These are phyloP conservation scores for Byasa hedistus DNA, from an alignment of 2,888 invertebrate species.

Conservation along the genomic window DNA sequence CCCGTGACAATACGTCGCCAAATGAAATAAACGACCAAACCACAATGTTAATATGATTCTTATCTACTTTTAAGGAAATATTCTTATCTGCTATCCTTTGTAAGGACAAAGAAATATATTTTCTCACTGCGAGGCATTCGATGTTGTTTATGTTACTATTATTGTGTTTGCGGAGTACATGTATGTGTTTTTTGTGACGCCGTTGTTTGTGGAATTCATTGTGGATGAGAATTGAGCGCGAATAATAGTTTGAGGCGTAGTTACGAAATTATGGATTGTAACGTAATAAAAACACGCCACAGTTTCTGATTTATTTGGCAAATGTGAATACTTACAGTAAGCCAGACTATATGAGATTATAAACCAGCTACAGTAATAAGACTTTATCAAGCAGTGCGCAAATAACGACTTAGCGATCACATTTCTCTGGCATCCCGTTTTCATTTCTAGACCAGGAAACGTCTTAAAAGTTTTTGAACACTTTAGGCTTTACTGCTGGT, in stretches of 20 bases:
- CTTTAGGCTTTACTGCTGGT: too few species aligned
- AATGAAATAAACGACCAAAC: conserved; percentile 40
- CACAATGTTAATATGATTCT: conserved; percentile 43
- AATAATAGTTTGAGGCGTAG: background rate
- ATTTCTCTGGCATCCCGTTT: too few species aligned
- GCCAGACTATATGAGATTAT: too few species aligned
- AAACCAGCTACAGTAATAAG: too few species aligned
- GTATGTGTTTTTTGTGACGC: conserved; percentile 37
- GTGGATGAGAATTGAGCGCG: conserved; percentile 13
- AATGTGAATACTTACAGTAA: too few species aligned
- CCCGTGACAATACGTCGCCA: conserved; percentile 36
- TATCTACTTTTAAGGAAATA: conserved; percentile 37
- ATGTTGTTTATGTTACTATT: conserved; percentile 47
- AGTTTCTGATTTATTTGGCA: background rate
- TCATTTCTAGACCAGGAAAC: too few species aligned
- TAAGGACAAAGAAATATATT: conserved; percentile 42
- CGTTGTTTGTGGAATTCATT: conserved; percentile 18
- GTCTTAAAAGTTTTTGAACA: too few species aligned
- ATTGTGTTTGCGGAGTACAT: conserved; percentile 36
- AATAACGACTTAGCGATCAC: too few species aligned
- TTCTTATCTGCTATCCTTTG: conserved; percentile 25
- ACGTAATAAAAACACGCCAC: background rate
- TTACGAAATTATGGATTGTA: background rate
- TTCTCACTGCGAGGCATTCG: conserved; percentile 37
- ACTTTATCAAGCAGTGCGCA: too few species aligned